Evolutionary conservation across 2,113 vertebrate genomes (phyloP).

Genomic region (Chlamydotis undulata): DNA sequence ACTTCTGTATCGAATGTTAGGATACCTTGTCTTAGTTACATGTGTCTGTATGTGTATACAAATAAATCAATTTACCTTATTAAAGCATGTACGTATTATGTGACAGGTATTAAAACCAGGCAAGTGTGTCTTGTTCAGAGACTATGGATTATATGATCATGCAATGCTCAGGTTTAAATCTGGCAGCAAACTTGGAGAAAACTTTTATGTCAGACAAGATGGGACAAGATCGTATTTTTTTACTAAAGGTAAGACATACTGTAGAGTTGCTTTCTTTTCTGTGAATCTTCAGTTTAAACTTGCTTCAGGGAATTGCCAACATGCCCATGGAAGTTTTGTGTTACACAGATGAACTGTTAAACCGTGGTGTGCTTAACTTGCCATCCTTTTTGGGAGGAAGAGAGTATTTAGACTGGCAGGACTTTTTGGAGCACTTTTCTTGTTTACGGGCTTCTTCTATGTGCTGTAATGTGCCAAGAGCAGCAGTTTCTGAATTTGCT

Average conservation of each 20-base stretch:
- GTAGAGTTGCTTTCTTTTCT: not conserved
- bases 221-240: constrained; percentile 96
- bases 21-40: not conserved
- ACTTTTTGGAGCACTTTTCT: not conserved
- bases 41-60: not conserved
- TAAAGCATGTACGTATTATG: not conserved
- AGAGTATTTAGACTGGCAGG: not conserved
- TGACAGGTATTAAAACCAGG: constrained; percentile 90
- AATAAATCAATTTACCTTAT: not conserved
- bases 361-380: not conserved
- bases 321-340: not conserved
- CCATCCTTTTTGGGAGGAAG: not conserved
- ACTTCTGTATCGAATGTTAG: not conserved
- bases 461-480: not conserved
- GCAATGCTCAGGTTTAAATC: constrained; percentile 96
- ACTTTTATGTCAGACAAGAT: constrained; percentile 96
- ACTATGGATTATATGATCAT: constrained; percentile 93
- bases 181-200: constrained; percentile 89
- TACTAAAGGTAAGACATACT: constrained; percentile 83
- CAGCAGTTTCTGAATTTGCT: not conserved
- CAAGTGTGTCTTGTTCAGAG: constrained; percentile 88
- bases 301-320: not conserved
- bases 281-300: not conserved
- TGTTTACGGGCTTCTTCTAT: not conserved
- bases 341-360: not conserved